phyloP scores from a whole-genome alignment of 2,113 vertebrate species.

The Columba janthina region DNA sequence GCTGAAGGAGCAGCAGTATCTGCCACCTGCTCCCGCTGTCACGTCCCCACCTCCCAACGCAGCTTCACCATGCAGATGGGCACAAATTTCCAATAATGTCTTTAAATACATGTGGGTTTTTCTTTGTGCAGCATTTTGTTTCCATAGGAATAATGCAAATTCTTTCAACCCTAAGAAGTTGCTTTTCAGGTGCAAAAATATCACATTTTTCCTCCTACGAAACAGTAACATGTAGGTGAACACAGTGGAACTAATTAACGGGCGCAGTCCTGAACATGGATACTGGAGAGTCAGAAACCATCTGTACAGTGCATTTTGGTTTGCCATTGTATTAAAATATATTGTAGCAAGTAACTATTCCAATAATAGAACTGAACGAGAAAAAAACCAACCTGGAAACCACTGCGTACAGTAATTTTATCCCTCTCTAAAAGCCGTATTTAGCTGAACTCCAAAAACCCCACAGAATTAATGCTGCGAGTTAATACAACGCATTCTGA shows the following conservation, averaged over 20 bases:
- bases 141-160: background rate
- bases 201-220: background rate
- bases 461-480: background rate
- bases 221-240: background rate
- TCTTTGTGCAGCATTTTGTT: background rate
- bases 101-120: background rate
- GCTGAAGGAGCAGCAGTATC: background rate
- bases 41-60: background rate
- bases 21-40: background rate
- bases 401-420: background rate
- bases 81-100: accelerated
- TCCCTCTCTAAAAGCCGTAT: background rate
- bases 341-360: background rate
- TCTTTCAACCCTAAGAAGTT: accelerated
- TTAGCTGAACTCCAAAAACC: background rate
- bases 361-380: background rate
- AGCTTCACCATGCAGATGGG: background rate
- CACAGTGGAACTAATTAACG: background rate
- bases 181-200: background rate
- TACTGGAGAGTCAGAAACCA: background rate
- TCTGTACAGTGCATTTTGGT: background rate
- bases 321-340: background rate
- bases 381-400: background rate
- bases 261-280: background rate
- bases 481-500: background rate